Evolutionary conservation across 2,797 vertebrate species (phyloP), one percentile per base, ranked within the genome.

Genomic region (Cyprinodon diabolis): DNA sequence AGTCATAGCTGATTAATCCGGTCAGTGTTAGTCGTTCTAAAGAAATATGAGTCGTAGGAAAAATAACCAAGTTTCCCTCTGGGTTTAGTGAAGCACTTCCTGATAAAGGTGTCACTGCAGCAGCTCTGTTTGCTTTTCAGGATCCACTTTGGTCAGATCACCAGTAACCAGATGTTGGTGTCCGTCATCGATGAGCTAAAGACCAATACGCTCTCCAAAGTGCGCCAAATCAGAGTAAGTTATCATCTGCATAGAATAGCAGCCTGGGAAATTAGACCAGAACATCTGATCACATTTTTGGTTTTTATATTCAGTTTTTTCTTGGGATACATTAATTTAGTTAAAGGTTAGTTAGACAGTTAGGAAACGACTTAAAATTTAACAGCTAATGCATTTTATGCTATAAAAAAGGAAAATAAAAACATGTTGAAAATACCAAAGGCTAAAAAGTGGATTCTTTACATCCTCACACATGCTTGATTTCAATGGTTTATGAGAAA

Each of bases 61-160:
- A 9, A 6, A 21, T 19, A 21, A 21, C n/a, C 0, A 9, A n/a
- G 52, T 54, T 54, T 55, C 19, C 23, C 12, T 11, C 17, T 55
- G n/a, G 6, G 10, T 7, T 12, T 55, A 23, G 3, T 9, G 54
- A 55, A 55, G 54, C n/a, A 55, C 11, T 55, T n/a, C 10, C 54
- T n/a, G 11, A 55, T n/a, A n/a, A 23, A 63, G 13, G 9, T 55
- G 66, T 13, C 3, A 21, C 12, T 70, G 43, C 47, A 40, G 47
- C 58, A 15, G 19, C 35, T 40, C 54, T 49, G 11, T 11, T 47
- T 17, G n/a, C 79, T 72, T 69, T 82, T 1, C 23, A 99, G 98
- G 93, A 96, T 99, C 85, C 97, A 99, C 80, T 98, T 98, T 81
- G 98, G 98, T 40, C 96, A 96, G 86, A 97, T 99, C 90, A 97